Evolutionary conservation across 2,888 invertebrate genomes (phyloP), one percentile per base, ranked within the genome.

Genomic region (Platycheirus albimanus): DNA sequence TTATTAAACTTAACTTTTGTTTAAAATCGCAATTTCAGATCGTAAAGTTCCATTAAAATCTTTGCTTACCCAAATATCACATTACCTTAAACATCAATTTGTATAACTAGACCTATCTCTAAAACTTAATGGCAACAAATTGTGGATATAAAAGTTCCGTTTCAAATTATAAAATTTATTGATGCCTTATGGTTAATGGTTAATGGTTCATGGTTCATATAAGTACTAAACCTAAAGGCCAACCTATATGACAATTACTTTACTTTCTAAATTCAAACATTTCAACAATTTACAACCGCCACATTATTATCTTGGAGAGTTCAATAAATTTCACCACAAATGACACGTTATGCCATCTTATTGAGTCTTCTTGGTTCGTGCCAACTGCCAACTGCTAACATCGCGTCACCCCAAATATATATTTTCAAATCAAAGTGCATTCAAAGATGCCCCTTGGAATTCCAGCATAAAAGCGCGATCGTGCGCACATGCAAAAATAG

Each of bases 291-390:
- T 74, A 83, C 78, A 83, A 45, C 78, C 83, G 45, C 83, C 83
- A 51, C 78, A 83, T 83, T 83, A 83, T 83, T 78, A 64, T 83
- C 64, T 69, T 74, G 78, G 51, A 63, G 33, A 78, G 83, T 78
- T 78, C 83, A 72, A 83, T 83, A 83, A 83, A 83, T 83, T 83
- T 83, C 69, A 83, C 83, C 83, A 69, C 83, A 78, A 83, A 83
- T 49, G 83, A 83, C 83, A 83, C 78, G 83, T 83, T 64, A 83
- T 83, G 81, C 72, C 77, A 83, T 77, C 81, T 72, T 58, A 77
- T 83, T 64, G 74, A 83, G 64, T 83, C 76, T 83, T 83, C 76
- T 83, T 77, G 78, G 76, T 67, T 81, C 81, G 77, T 77, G 80
- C 30, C 67, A 58, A 19, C 47, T 28, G 54, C 8, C 19, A 11